A percentile compares a stretch with the other conserved stretches of the same genome.
phyloP scores from a whole-genome alignment of 2,113 vertebrate species.

The Trogon surrucura region DNA sequence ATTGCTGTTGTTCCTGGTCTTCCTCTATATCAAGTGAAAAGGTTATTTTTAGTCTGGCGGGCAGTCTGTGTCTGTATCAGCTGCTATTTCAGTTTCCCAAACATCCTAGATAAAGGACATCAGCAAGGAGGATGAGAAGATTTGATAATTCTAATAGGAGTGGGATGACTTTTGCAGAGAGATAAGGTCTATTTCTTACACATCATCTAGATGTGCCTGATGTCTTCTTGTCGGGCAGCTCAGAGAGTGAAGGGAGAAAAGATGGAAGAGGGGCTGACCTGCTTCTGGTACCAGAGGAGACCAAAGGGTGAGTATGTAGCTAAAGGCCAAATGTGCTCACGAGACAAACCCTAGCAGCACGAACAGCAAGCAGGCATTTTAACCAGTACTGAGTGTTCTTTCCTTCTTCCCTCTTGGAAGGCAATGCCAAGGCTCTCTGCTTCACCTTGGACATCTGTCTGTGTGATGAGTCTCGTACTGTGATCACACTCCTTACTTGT shows the following conservation, averaged over 20 bases:
- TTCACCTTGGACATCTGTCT: not conserved
- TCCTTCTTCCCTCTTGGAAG: not conserved
- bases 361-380: not conserved
- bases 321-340: not conserved
- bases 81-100: not conserved
- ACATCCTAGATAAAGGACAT: not conserved
- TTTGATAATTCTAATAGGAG: not conserved
- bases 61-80: not conserved
- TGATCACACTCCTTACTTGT: not conserved
- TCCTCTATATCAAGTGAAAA: not conserved
- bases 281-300: not conserved
- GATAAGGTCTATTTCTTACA: not conserved
- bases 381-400: not conserved
- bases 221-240: not conserved
- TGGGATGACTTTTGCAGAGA: not conserved
- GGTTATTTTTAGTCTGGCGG: not conserved
- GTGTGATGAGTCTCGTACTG: rapidly evolving
- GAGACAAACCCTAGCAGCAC: not conserved
- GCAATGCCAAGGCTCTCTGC: not conserved
- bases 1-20: not conserved
- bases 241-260: not conserved
- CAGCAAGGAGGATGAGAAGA: not conserved
- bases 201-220: not conserved
- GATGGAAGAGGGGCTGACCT: not conserved
- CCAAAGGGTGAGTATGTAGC: not conserved